Percentiles rank a stretch among this genome's conserved stretches.
Evolutionary conservation across 2,113 vertebrate species (phyloP).

Genomic region (Nibea albiflora): DNA sequence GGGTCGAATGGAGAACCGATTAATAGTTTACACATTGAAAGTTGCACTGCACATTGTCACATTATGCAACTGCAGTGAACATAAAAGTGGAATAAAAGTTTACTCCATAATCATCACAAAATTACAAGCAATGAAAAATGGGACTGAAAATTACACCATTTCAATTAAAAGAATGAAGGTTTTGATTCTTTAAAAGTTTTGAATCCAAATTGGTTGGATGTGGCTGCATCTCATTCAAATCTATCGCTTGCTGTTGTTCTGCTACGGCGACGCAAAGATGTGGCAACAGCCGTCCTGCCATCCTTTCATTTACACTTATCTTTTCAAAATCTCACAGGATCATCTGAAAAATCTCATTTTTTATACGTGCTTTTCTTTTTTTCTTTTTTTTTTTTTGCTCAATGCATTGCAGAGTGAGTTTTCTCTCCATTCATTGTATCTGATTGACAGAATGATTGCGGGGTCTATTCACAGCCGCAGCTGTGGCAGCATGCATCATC

Average conservation of each 20-base stretch:
- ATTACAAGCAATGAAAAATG: not conserved
- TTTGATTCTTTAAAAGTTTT: not conserved
- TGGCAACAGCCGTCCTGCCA: not conserved
- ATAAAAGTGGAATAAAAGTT: not conserved
- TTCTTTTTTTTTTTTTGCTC: not conserved
- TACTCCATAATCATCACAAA: not conserved
- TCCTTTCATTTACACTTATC: not conserved
- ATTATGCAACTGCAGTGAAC: not conserved
- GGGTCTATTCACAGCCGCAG: conserved; percentile 57
- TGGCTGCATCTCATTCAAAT: not conserved
- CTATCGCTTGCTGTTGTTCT: not conserved
- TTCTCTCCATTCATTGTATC: conserved; percentile 12
- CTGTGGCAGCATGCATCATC: conserved; percentile 44
- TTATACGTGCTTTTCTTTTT: not conserved
- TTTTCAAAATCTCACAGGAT: not conserved
- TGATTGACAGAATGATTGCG: conserved; percentile 55
- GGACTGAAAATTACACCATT: not conserved
- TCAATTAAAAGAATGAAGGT: not conserved
- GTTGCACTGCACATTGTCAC: not conserved
- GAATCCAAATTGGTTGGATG: not conserved
- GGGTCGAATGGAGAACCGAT: not conserved
- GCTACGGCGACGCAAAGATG: not conserved
- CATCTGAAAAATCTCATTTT: conserved; percentile 1
- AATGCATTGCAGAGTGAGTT: not conserved
- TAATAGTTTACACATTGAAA: conserved; percentile 5